These are phyloP conservation scores for Sebastes nivosus DNA, from an alignment of 2,797 vertebrate genomes.

Conservation along the genomic window DNA sequence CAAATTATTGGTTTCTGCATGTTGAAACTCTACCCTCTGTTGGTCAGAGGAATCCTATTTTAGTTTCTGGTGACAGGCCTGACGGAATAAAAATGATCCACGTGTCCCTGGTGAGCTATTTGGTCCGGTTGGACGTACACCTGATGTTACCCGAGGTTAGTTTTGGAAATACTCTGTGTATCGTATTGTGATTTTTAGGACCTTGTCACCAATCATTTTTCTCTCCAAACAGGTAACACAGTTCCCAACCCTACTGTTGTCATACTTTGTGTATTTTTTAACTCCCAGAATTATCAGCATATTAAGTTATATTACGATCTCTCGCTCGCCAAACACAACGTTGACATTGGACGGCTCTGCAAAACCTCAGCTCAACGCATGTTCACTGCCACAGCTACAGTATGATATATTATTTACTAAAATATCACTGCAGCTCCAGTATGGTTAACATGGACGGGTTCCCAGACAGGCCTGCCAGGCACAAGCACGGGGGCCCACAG, in stretches of 20 bases:
- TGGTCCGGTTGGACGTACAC: neutral
- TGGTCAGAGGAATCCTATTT: neutral
- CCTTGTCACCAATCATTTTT: constrained; percentile 5
- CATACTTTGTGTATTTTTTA: constrained; percentile 20
- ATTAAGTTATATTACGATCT: constrained; percentile 36
- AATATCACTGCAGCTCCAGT: constrained; percentile 19
- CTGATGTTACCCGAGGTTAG: neutral
- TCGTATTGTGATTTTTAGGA: neutral
- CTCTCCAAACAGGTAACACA: constrained; percentile 9
- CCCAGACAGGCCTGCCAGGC: constrained; percentile 2
- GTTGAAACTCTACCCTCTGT: constrained; percentile 6
- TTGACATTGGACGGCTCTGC: constrained; percentile 51
- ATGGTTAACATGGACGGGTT: constrained; percentile 17
- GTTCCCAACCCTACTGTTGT: constrained; percentile 9
- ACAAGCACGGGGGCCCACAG: neutral
- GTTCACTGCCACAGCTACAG: constrained; percentile 2
- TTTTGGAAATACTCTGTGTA: constrained; percentile 11
- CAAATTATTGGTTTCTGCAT: neutral
- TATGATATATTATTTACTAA: constrained; percentile 22
- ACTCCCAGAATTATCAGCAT: constrained; percentile 54
- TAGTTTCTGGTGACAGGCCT: neutral
- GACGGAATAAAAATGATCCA: neutral
- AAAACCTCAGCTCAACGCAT: constrained; percentile 22
- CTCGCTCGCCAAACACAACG: constrained; percentile 54
- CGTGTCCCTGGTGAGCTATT: constrained; percentile 1